These are phyloP conservation scores for Poecile montanus DNA, from an alignment of 2,797 vertebrate species.

Conservation along the genomic window DNA sequence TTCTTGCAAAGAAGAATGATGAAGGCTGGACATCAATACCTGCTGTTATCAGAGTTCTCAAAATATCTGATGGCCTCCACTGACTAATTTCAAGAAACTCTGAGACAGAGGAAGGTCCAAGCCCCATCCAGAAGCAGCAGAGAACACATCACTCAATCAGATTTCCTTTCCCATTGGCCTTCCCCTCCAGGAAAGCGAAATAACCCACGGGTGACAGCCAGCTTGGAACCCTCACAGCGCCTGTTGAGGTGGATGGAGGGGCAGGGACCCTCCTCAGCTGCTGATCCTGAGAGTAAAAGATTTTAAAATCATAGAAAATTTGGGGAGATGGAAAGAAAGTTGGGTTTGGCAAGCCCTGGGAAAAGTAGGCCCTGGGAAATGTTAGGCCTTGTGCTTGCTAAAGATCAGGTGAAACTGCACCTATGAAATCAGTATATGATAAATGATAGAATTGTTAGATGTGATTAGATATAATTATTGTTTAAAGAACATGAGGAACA, in stretches of 20 bases:
- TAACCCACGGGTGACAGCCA: neutral
- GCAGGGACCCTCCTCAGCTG: neutral
- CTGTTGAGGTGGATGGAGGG: rapidly evolving
- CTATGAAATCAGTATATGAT: too few species aligned
- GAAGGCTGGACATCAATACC: neutral
- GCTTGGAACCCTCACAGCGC: neutral
- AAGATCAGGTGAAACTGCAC: too few species aligned
- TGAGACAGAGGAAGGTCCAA: neutral
- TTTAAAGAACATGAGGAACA: too few species aligned
- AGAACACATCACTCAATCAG: neutral
- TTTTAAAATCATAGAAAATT: too few species aligned
- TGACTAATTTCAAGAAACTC: neutral
- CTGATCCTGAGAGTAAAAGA: too few species aligned
- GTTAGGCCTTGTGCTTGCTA: too few species aligned
- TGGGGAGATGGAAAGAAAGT: too few species aligned
- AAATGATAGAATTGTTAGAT: too few species aligned
- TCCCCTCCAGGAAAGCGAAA: neutral
- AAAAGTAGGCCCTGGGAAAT: too few species aligned
- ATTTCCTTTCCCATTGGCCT: neutral
- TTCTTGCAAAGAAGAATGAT: neutral
- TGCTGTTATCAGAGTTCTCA: neutral
- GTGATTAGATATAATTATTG: too few species aligned
- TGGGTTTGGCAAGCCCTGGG: too few species aligned
- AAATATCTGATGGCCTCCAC: neutral
- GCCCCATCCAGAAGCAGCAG: neutral